phyloP scores from a whole-genome alignment of 2,797 vertebrate species.

The Megalops cyprinoides region DNA sequence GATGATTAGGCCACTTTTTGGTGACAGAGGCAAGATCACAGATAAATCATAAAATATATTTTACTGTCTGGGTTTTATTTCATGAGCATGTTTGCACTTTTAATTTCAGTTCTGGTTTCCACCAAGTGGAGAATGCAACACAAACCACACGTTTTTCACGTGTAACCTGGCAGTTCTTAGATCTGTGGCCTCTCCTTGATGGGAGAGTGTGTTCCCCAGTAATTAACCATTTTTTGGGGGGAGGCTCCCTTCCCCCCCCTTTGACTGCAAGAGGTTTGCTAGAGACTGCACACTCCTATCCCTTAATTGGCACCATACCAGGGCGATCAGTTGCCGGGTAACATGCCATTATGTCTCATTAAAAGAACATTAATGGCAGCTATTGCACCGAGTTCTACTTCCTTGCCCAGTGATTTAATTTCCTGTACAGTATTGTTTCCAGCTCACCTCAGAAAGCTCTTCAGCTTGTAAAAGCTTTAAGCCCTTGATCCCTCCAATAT shows the following conservation, averaged over 20 bases:
- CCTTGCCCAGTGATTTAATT: constrained; percentile 61
- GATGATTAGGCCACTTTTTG: too few relatives aligned
- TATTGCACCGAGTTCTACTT: constrained; percentile 50
- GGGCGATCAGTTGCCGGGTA: constrained; percentile 50
- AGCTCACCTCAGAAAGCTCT: constrained; percentile 46
- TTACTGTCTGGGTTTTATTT: too few relatives aligned
- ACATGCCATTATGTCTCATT: constrained; percentile 60
- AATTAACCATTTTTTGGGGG: constrained; percentile 44
- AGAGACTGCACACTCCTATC: constrained; percentile 52
- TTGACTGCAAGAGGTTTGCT: constrained; percentile 46
- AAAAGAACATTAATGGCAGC: constrained; percentile 59
- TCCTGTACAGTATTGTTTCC: constrained; percentile 55
- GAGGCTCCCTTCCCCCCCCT: constrained; percentile 29
- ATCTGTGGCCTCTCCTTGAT: constrained; percentile 17
- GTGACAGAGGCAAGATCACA: too few relatives aligned
- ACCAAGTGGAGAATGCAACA: background rate
- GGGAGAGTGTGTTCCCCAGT: constrained; percentile 24
- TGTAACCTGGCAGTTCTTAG: background rate
- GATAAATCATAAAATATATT: too few relatives aligned
- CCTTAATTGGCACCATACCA: constrained; percentile 57
- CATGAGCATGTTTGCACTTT: background rate
- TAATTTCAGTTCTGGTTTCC: background rate
- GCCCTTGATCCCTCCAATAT: constrained; percentile 36
- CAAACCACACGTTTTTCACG: background rate
- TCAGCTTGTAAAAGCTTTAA: constrained; percentile 39